These are phyloP conservation scores for Dendronephthya gigantea DNA, from an alignment of 64 coral and sea anemone species.

Conservation along the genomic window DNA sequence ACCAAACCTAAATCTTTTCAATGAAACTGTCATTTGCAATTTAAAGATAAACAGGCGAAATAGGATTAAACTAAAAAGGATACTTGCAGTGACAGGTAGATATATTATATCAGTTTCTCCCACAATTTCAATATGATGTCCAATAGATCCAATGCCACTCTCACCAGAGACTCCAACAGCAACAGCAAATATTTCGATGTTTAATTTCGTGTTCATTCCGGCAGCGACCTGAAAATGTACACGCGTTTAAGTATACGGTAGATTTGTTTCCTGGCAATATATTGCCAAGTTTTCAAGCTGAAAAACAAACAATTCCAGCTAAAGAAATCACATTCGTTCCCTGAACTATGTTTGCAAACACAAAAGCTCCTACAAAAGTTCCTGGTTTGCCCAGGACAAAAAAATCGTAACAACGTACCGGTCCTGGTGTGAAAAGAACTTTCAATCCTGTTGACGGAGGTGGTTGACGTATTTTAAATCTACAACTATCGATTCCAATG, in stretches of 20 bases:
- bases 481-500: constrained; percentile 81
- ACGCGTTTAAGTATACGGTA: not conserved
- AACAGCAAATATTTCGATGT: constrained; percentile 84
- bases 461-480: constrained; percentile 78
- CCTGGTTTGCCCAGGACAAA: too few species aligned
- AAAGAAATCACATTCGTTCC: too few species aligned
- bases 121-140: constrained; percentile 82
- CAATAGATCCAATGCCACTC: constrained; percentile 64
- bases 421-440: constrained; percentile 73
- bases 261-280: too few species aligned
- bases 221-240: constrained; percentile 60
- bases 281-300: too few species aligned
- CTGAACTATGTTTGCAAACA: too few species aligned
- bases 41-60: too few species aligned
- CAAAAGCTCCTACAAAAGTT: too few species aligned
- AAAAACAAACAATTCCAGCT: too few species aligned
- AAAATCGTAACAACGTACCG: constrained; percentile 31
- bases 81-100: constrained; percentile 92
- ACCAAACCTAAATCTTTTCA: not conserved
- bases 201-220: constrained; percentile 68
- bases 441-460: constrained; percentile 74
- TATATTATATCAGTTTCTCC: constrained; percentile 76
- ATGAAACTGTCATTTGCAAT: not conserved
- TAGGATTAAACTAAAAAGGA: constrained; percentile 80
- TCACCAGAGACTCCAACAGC: constrained; percentile 89